Percentiles rank a stretch among this genome's conserved stretches.
Conservation (phyloP, 53 echinoderm and acorn worm species). For the Apostichopus leukothele region DNA sequence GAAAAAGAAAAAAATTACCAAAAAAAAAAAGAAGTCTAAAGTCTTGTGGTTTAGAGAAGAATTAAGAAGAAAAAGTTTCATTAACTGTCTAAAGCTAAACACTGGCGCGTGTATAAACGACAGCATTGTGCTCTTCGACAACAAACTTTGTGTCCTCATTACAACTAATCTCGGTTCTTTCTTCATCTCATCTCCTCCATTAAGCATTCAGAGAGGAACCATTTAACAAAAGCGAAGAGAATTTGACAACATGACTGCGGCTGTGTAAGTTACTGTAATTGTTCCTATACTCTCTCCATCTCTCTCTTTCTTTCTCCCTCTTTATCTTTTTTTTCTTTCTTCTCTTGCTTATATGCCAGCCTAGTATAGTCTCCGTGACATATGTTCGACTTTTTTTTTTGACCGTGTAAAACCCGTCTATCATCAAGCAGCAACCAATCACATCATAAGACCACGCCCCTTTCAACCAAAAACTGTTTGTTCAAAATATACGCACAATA, state of each 20-base stretch:
- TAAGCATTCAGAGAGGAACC: constrained; percentile 22
- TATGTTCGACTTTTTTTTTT: constrained; percentile 17
- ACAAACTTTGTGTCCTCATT: neutral
- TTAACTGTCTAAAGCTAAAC: constrained; percentile 8
- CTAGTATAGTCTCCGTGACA: neutral
- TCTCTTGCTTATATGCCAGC: neutral
- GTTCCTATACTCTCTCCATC: constrained; percentile 4
- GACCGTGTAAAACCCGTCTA: neutral
- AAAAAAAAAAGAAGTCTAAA: neutral
- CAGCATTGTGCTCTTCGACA: constrained; percentile 27
- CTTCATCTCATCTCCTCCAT: constrained; percentile 7
- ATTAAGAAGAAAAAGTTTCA: neutral
- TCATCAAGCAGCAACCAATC: constrained; percentile 30
- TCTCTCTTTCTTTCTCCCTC: neutral
- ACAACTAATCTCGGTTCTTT: neutral
- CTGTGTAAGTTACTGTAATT: constrained; percentile 33
- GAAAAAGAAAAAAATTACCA: neutral
- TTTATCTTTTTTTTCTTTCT: neutral
- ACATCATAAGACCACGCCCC: constrained; percentile 24
- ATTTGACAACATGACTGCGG: constrained; percentile 17
- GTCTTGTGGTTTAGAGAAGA: neutral
- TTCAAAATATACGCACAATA: constrained; percentile 39
- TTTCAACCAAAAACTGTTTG: constrained; percentile 28
- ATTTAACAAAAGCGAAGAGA: constrained; percentile 13
- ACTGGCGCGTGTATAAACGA: constrained; percentile 16